A percentile compares a stretch with the other conserved stretches of the same genome.
Conservation (phyloP, 2,797 vertebrate genomes). For the Oophaga sylvatica region DNA sequence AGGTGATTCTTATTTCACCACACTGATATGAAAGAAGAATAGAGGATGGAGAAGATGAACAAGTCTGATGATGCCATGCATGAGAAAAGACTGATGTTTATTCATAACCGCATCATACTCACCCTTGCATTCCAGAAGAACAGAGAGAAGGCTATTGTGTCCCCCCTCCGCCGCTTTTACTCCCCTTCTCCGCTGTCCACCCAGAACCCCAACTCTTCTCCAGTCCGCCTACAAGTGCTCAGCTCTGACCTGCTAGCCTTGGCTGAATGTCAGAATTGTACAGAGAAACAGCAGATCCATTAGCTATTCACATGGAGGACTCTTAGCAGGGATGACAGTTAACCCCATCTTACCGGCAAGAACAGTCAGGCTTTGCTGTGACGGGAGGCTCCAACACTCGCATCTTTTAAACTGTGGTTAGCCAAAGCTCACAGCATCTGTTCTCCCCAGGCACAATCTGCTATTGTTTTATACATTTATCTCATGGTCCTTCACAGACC, state of each 20-base stretch:
- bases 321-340: constrained; percentile 36
- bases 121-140: constrained; percentile 37
- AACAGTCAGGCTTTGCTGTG: not conserved
- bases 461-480: not conserved
- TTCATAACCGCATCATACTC: constrained; percentile 50
- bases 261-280: constrained; percentile 52
- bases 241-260: constrained; percentile 41
- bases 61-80: not conserved
- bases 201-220: constrained; percentile 32
- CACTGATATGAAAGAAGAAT: not conserved
- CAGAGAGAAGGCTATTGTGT: constrained; percentile 36
- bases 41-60: not conserved
- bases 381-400: not conserved
- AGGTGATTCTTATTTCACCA: not conserved
- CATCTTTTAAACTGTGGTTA: constrained; percentile 48
- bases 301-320: constrained; percentile 45
- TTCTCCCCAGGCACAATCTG: constrained; percentile 4
- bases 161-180: not conserved
- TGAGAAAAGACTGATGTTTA: constrained; percentile 40
- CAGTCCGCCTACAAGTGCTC: constrained; percentile 33
- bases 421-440: constrained; percentile 30
- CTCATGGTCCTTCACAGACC: not conserved
- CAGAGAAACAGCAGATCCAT: constrained; percentile 30
- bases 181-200: constrained; percentile 12
- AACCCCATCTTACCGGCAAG: constrained; percentile 21